A percentile compares a stretch with the other conserved stretches of the same genome.
phyloP scores from a whole-genome alignment of 1,140 invertebrate genomes.

The Platyscapa corneri region DNA sequence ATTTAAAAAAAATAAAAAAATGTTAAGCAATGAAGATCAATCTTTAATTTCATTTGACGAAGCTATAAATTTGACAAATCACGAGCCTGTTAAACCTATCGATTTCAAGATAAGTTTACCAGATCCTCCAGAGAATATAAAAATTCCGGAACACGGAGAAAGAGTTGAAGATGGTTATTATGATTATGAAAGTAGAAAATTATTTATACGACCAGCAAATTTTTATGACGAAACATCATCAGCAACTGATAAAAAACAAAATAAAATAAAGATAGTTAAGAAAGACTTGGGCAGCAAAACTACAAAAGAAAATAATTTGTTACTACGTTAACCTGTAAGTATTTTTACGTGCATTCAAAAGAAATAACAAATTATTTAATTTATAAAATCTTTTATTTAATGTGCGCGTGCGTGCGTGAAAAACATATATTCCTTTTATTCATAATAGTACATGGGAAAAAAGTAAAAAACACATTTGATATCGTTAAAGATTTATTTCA shows the following conservation, averaged over 20 bases:
- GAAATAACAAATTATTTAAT: neutral
- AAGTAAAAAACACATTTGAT: conserved; percentile 51
- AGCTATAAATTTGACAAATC: neutral
- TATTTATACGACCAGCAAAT: neutral
- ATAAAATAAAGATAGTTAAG: neutral
- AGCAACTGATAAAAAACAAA: neutral
- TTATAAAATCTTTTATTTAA: neutral
- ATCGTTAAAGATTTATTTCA: conserved; percentile 74
- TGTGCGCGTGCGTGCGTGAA: neutral
- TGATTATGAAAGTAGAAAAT: conserved; percentile 17
- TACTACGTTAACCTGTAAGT: neutral
- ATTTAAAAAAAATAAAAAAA: neutral
- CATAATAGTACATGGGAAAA: neutral
- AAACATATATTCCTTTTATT: too few species aligned
- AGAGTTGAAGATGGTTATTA: neutral
- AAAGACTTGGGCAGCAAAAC: conserved; percentile 11
- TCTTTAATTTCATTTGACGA: neutral
- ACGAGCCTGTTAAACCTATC: neutral
- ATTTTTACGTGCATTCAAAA: neutral
- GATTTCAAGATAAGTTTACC: neutral
- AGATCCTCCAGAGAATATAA: neutral
- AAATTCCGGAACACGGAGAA: neutral
- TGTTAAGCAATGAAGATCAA: neutral
- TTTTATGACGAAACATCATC: neutral
- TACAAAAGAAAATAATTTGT: neutral